Evolutionary conservation across 2,888 invertebrate species (phyloP), one percentile per base, ranked within the genome.

Genomic region (Lobophora halterata): DNA sequence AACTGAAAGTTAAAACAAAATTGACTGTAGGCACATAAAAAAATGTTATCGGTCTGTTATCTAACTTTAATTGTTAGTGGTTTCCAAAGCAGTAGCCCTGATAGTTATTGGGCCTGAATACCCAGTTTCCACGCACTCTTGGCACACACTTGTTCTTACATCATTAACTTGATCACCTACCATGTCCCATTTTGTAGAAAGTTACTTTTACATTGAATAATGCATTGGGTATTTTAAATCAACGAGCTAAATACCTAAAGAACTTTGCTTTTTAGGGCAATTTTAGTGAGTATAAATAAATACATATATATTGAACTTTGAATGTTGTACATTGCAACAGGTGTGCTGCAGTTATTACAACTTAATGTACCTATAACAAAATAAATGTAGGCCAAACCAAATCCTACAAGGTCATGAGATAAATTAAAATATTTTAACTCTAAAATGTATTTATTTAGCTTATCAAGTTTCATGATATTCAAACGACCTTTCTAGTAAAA

Each of bases 21-120:
- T n/a, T n/a, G n/a, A n/a, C n/a, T n/a, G n/a, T n/a, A n/a, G n/a
- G n/a, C n/a, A n/a, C n/a, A n/a, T n/a, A n/a, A n/a, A n/a, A n/a
- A n/a, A n/a, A n/a, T n/a, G n/a, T n/a, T 14, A 19, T 27, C 29
- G 36, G 23, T 25, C 12, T n/a, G 31, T 40, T 29, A 21, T 33
- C 14, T 40, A 46, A 48, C 62, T 67, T 68, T 72, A 62, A 61
- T 66, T 60, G 31, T 46, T 45, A 43, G 34, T 47, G 47, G 49
- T 30, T 36, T 28, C 24, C 35, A 19, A 55, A 55, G 49, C 53
- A 52, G 52, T 50, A 60, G 70, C 44, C 61, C 62, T 65, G 57
- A 66, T 68, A 63, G 41, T 54, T 51, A 68, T 40, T 67, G 48
- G 48, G 54, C 57, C 58, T 63, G 21, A 46, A 31, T 31, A 24